A percentile compares a stretch with the other conserved stretches of the same genome.
phyloP scores from a whole-genome alignment of 2,888 invertebrate genomes.

The Drosophila paramelanica region DNA sequence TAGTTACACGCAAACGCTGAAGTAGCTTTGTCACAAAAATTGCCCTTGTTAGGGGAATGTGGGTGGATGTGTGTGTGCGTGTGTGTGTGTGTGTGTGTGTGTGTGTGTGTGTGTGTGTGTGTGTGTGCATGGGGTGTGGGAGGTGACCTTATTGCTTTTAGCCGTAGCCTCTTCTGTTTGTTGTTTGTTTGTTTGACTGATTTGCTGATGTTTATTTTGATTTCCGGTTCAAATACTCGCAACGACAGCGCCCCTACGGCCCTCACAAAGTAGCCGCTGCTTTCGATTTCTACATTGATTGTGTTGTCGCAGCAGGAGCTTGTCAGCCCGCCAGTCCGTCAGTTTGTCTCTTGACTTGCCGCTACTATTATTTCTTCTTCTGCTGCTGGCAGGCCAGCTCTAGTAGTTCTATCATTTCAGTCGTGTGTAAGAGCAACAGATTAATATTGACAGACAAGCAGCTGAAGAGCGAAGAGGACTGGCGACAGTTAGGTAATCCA shows the following conservation, averaged over 20 bases:
- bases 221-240: conserved; percentile 75
- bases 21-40: conserved; percentile 68
- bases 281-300: conserved; percentile 77
- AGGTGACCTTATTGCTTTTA: conserved; percentile 75
- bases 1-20: conserved; percentile 30
- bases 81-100: neutral
- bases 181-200: conserved; percentile 77
- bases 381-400: neutral
- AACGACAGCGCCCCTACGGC: conserved; percentile 30
- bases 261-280: conserved; percentile 55
- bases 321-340: neutral
- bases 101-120: neutral
- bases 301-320: conserved; percentile 62
- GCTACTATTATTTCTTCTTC: conserved; percentile 1
- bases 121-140: conserved; percentile 6
- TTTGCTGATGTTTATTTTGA: conserved; percentile 79
- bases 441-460: conserved; percentile 76
- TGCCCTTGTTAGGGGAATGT: conserved; percentile 37
- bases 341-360: conserved; percentile 1
- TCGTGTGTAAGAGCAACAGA: conserved; percentile 59
- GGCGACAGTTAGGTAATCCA: conserved; percentile 68
- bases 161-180: conserved; percentile 51
- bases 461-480: conserved; percentile 30
- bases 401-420: conserved; percentile 4
- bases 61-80: neutral